A percentile compares a stretch with the other conserved stretches of the same genome.
Conservation (phyloP, 2,888 invertebrate genomes). For the Drosophila pegasa region DNA sequence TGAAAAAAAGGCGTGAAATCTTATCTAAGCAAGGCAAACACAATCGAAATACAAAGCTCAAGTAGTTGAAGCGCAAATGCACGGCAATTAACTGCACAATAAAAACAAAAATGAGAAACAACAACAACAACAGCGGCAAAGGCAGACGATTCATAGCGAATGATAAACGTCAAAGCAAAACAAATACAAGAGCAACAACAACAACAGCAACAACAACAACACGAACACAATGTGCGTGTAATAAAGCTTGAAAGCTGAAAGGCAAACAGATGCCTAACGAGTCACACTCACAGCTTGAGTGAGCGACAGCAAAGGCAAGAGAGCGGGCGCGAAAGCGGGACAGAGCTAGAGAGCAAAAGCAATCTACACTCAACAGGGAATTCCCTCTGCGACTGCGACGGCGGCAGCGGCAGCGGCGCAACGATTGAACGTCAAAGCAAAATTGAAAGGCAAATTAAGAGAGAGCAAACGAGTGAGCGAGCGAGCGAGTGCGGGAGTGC, state of each 20-base stretch:
- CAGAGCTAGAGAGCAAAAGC: slow-evolving; percentile 14
- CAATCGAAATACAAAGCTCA: slow-evolving; percentile 33
- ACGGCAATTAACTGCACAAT: slow-evolving; percentile 51
- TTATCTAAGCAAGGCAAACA: slow-evolving; percentile 45
- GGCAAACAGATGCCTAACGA: slow-evolving; percentile 37
- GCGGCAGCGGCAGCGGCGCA: slow-evolving; percentile 8
- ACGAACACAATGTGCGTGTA: slow-evolving; percentile 42
- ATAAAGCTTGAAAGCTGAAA: slow-evolving; percentile 54
- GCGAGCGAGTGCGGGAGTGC: background rate
- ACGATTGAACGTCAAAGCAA: slow-evolving; percentile 43
- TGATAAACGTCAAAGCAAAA: slow-evolving; percentile 60
- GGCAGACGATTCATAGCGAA: slow-evolving; percentile 44
- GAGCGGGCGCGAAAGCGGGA: slow-evolving; percentile 6
- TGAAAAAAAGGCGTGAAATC: slow-evolving; percentile 46
- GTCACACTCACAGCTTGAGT: slow-evolving; percentile 37
- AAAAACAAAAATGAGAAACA: slow-evolving; percentile 23
- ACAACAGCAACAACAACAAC: slow-evolving; percentile 17
- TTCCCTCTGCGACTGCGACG: slow-evolving; percentile 66
- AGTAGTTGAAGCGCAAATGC: slow-evolving; percentile 38
- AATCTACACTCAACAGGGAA: slow-evolving; percentile 65
- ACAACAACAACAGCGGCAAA: slow-evolving; percentile 24
- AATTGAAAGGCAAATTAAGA: slow-evolving; percentile 62
- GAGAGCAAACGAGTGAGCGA: slow-evolving; percentile 7
- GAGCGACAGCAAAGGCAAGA: slow-evolving; percentile 26
- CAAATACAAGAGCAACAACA: slow-evolving; percentile 32